Conservation (phyloP, 2,888 invertebrate genomes). For the Candidula unifasciata region DNA sequence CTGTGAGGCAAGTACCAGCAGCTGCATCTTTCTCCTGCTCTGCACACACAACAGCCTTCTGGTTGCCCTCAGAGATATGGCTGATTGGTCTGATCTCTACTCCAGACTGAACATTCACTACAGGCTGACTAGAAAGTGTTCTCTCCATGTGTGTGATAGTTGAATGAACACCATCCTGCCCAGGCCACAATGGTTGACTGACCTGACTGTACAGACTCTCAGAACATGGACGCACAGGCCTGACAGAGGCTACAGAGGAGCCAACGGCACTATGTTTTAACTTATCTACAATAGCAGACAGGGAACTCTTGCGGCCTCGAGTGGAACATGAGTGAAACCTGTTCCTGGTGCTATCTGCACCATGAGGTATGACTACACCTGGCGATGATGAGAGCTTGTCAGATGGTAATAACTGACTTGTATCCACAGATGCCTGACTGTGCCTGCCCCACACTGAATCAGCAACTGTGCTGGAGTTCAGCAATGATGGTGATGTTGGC, state of each 20-base stretch:
- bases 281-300: constrained; percentile 88
- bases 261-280: constrained; percentile 75
- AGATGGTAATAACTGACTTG: neutral
- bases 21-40: neutral
- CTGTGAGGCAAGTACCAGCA: neutral
- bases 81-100: neutral
- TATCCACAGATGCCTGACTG: constrained; percentile 7
- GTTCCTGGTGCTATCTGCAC: constrained; percentile 48
- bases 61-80: neutral
- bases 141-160: neutral
- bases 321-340: constrained; percentile 47
- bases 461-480: neutral
- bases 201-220: neutral
- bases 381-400: constrained; percentile 41
- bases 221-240: neutral
- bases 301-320: constrained; percentile 69
- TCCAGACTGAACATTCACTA: neutral
- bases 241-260: constrained; percentile 16
- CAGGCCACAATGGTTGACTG: neutral
- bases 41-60: neutral
- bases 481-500: neutral
- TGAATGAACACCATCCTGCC: neutral
- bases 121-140: neutral
- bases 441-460: neutral
- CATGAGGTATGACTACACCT: constrained; percentile 17